phyloP scores from a whole-genome alignment of 2,113 vertebrate species.

The Tenrec ecaudatus region DNA sequence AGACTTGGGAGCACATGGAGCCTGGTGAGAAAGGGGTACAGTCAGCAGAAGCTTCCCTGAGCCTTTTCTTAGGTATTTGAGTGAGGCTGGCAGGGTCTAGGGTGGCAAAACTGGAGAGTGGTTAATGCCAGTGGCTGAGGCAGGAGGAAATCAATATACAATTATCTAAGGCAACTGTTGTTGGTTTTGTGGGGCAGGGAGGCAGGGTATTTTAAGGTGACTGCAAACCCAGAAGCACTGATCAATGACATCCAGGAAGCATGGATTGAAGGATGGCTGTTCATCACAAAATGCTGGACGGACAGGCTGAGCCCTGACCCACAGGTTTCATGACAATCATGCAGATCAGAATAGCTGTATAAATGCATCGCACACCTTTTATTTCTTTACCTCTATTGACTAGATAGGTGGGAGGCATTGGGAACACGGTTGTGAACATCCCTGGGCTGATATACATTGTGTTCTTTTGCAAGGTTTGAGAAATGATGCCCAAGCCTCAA shows the following conservation, averaged over 20 bases:
- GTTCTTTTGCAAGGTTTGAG: not conserved
- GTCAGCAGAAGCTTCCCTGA: not conserved
- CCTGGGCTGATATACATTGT: constrained; percentile 36
- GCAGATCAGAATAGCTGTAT: not conserved
- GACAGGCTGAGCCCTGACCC: not conserved
- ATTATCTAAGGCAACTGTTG: constrained; percentile 83
- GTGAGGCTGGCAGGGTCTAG: constrained; percentile 1
- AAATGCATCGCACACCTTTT: not conserved
- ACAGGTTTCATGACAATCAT: constrained; percentile 2
- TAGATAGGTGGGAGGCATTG: not conserved
- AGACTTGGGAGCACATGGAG: not conserved
- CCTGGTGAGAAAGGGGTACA: not conserved
- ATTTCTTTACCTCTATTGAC: not conserved
- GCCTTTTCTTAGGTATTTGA: constrained; percentile 22
- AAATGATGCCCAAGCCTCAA: constrained; percentile 44
- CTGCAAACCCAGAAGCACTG: constrained; percentile 89
- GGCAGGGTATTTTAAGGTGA: constrained; percentile 80
- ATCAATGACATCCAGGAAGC: constrained; percentile 92
- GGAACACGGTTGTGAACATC: not conserved
- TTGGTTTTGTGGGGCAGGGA: too few species aligned
- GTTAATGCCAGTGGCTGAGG: constrained; percentile 14
- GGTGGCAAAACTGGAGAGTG: constrained; percentile 23
- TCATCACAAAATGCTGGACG: constrained; percentile 32
- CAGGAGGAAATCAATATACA: constrained; percentile 64
- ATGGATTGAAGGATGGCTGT: constrained; percentile 90